Conservation (phyloP, 2,888 invertebrate species). For the Rhingia rostrata region DNA sequence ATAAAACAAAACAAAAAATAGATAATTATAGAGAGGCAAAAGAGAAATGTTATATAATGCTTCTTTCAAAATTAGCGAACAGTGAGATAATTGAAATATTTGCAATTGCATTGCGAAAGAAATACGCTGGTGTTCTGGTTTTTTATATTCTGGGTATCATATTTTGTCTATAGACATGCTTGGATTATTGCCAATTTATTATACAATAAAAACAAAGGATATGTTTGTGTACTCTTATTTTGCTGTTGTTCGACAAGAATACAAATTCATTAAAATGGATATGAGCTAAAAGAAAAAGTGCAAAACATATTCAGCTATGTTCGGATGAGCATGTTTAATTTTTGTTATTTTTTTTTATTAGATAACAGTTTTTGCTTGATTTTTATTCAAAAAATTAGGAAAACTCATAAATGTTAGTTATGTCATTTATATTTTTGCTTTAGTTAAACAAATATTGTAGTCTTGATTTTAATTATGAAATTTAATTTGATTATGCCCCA, state of each 20-base stretch:
- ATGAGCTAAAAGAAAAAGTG: background rate
- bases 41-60: slow-evolving; percentile 15
- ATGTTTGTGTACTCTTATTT: slow-evolving; percentile 15
- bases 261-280: slow-evolving; percentile 3
- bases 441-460: no score
- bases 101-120: slow-evolving; percentile 31
- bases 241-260: slow-evolving; percentile 1
- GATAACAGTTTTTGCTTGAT: background rate
- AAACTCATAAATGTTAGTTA: background rate
- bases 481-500: no score
- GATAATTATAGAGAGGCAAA: background rate
- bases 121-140: slow-evolving; percentile 27
- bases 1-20: background rate
- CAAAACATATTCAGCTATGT: background rate
- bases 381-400: background rate
- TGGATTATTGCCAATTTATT: slow-evolving; percentile 31
- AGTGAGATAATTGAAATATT: slow-evolving; percentile 55
- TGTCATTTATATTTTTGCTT: background rate
- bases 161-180: slow-evolving; percentile 12
- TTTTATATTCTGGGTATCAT: slow-evolving; percentile 21
- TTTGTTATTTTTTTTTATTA: no score
- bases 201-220: slow-evolving; percentile 7
- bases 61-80: slow-evolving; percentile 48
- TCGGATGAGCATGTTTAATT: no score
- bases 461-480: no score